Evolutionary conservation across 2,113 vertebrate genomes (phyloP).

Genomic region (Neoarius graeffei): DNA sequence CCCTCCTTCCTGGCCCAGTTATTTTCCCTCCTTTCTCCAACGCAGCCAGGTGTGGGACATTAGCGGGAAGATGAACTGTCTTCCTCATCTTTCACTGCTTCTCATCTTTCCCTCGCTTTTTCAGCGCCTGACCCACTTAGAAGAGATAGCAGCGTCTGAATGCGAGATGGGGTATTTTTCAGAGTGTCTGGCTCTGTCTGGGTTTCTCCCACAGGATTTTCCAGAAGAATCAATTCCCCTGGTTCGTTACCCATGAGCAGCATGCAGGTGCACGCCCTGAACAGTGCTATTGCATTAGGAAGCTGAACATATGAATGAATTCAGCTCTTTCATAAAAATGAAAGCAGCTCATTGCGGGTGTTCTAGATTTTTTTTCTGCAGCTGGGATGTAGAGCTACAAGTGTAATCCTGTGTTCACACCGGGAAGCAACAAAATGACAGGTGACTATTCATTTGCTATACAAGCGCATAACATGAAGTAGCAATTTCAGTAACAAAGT

Average conservation of each 20-base stretch:
- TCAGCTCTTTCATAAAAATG: not conserved
- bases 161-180: slow-evolving; percentile 53
- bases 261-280: slow-evolving; percentile 58
- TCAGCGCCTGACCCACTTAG: slow-evolving; percentile 42
- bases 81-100: not conserved
- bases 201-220: slow-evolving; percentile 51
- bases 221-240: slow-evolving; percentile 14
- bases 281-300: not conserved
- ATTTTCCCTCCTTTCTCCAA: slow-evolving; percentile 17
- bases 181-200: slow-evolving; percentile 50
- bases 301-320: slow-evolving; percentile 18
- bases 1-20: slow-evolving; percentile 9
- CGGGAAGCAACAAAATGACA: not conserved
- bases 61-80: slow-evolving; percentile 35
- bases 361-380: not conserved
- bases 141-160: slow-evolving; percentile 1
- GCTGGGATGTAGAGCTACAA: not conserved
- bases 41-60: slow-evolving; percentile 16
- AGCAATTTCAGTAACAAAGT: not conserved
- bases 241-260: slow-evolving; percentile 47
- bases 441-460: not conserved
- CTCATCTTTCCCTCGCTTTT: not conserved
- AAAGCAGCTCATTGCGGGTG: not conserved
- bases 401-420: not conserved
- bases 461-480: not conserved